Evolutionary conservation across 2,888 invertebrate genomes (phyloP), one percentile per base, ranked within the genome.

Genomic region (Clusia tigrina): DNA sequence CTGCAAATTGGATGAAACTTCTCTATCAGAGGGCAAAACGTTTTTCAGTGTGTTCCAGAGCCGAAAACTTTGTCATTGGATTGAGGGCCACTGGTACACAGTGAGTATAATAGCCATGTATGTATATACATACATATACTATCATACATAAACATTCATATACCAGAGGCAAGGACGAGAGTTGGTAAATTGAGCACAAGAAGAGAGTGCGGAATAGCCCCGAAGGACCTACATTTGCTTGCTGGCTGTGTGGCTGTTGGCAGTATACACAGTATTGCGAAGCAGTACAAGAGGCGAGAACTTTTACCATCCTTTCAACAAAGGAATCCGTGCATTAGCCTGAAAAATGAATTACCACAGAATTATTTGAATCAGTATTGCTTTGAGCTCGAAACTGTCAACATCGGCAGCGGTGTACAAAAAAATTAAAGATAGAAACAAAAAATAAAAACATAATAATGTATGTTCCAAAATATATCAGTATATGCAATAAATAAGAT

Each of bases 11-110:
- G n/a, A n/a, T n/a, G n/a, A n/a, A n/a, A n/a, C n/a, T n/a, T n/a
- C n/a, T n/a, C n/a, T n/a, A n/a, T n/a, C n/a, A n/a, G n/a, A n/a
- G n/a, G n/a, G n/a, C n/a, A n/a, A n/a, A n/a, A n/a, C n/a, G n/a
- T 48, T 9, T 48, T 48, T 48, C 48, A 48, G 48, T 48, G 48
- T 48, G 18, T 12, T 9, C 48, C 48, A 48, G 48, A 48, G 48
- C 48, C 32, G 70, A 77, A 71, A 76, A 69, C 71, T 77, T 74
- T 70, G 77, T 67, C 76, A 76, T 69, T 75, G 74, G 76, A 74
- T 71, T 77, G 76, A 67, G 77, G 77, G 77, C 74, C 74, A 67
- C 66, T 71, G 67, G 64, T 67, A 61, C 70, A 66, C 52, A 46
- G 55, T 57, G 38, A 60, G 24, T 54, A 65, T 57, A 62, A 69